phyloP scores from a whole-genome alignment of 1,140 invertebrate genomes.

The Drosophila pruinosa region DNA sequence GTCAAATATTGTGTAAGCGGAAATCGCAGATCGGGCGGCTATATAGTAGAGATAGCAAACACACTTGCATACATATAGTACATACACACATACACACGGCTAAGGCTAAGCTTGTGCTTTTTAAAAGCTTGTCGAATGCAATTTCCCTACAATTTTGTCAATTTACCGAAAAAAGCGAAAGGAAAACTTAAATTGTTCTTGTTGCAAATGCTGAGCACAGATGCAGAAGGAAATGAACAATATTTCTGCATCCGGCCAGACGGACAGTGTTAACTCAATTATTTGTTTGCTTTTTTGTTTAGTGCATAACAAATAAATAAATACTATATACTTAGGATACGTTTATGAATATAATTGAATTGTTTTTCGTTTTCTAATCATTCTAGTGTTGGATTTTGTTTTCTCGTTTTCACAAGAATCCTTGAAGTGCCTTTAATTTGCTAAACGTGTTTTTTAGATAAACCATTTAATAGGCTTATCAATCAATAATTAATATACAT shows the following conservation, averaged over 20 bases:
- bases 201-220: constrained; percentile 33
- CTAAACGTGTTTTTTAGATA: constrained; percentile 77
- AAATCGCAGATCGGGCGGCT: neutral
- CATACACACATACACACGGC: constrained; percentile 5
- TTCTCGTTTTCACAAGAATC: constrained; percentile 71
- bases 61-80: constrained; percentile 9
- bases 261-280: neutral
- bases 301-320: constrained; percentile 19
- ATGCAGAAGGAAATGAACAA: neutral
- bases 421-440: constrained; percentile 80
- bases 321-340: constrained; percentile 17
- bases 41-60: too few relatives aligned
- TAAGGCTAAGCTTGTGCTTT: constrained; percentile 50
- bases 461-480: constrained; percentile 68
- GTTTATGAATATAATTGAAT: constrained; percentile 32
- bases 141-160: constrained; percentile 77
- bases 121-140: constrained; percentile 53
- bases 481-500: constrained; percentile 18
- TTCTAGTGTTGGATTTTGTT: constrained; percentile 53
- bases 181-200: constrained; percentile 40
- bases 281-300: constrained; percentile 24
- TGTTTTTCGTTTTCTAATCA: constrained; percentile 52
- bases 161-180: constrained; percentile 42
- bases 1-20: constrained; percentile 48
- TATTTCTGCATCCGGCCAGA: neutral